Conservation (phyloP, 2,888 invertebrate species). For the Leistus spinibarbis region DNA sequence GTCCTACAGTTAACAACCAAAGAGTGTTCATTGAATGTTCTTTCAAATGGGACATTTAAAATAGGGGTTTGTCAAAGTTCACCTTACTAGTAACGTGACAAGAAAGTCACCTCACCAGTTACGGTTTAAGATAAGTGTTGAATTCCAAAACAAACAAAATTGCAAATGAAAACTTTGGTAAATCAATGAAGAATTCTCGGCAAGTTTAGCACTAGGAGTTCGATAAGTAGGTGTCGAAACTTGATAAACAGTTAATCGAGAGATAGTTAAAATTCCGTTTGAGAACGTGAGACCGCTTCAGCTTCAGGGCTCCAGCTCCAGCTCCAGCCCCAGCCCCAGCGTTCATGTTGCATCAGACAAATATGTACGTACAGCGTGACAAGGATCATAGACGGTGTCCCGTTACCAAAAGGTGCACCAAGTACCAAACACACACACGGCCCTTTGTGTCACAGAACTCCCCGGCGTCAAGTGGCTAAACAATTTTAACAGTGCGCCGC, state of each 20-base stretch:
- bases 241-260: background rate
- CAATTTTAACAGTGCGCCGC: slow-evolving; percentile 22
- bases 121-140: background rate
- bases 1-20: no score
- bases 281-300: background rate
- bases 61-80: no score
- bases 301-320: no score
- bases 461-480: slow-evolving; percentile 35
- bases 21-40: no score
- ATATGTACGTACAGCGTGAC: background rate
- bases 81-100: no score
- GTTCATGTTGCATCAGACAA: background rate
- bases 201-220: background rate
- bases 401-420: slow-evolving; percentile 23
- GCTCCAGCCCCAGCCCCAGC: no score
- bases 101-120: no score
- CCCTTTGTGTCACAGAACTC: slow-evolving; percentile 30
- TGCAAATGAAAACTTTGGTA: background rate
- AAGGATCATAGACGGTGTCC: slow-evolving; percentile 22
- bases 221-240: background rate
- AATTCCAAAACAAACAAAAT: background rate
- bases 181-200: background rate
- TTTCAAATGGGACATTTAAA: no score
- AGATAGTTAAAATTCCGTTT: background rate
- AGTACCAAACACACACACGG: background rate